phyloP scores from a whole-genome alignment of 2,797 vertebrate species.

The Liasis olivaceus region DNA sequence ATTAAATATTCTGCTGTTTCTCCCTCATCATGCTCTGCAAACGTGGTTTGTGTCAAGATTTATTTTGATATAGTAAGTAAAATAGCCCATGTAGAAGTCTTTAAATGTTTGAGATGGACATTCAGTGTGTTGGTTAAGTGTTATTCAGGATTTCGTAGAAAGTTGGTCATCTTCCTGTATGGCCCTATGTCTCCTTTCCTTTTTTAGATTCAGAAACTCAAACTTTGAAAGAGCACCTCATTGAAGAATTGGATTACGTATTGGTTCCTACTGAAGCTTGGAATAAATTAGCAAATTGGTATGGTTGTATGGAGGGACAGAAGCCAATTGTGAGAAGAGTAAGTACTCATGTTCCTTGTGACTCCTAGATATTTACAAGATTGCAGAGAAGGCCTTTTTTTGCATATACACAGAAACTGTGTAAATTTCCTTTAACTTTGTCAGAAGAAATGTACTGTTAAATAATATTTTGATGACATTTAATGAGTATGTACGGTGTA shows the following conservation, averaged over 20 bases:
- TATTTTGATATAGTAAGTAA: background rate
- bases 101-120: background rate
- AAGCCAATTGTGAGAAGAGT: slow-evolving; percentile 93
- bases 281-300: slow-evolving; percentile 91
- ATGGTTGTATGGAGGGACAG: slow-evolving; percentile 88
- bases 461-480: background rate
- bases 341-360: slow-evolving; percentile 51
- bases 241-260: slow-evolving; percentile 95
- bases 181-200: rapidly evolving
- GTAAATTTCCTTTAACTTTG: background rate
- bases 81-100: background rate
- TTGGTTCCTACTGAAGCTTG: slow-evolving; percentile 92
- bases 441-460: background rate
- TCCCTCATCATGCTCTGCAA: background rate
- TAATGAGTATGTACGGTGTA: background rate
- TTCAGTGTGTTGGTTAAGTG: background rate
- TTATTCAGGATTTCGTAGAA: background rate
- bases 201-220: slow-evolving; percentile 86
- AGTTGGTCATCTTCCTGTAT: background rate
- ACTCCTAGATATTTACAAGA: background rate
- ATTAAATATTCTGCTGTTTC: background rate
- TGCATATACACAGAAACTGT: background rate
- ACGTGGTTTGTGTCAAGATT: background rate
- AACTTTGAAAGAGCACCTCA: slow-evolving; percentile 91
- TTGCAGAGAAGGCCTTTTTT: background rate